Evolutionary conservation across 2,113 vertebrate species (phyloP), one percentile per base, ranked within the genome.

Genomic region (Accipiter virgatus): DNA sequence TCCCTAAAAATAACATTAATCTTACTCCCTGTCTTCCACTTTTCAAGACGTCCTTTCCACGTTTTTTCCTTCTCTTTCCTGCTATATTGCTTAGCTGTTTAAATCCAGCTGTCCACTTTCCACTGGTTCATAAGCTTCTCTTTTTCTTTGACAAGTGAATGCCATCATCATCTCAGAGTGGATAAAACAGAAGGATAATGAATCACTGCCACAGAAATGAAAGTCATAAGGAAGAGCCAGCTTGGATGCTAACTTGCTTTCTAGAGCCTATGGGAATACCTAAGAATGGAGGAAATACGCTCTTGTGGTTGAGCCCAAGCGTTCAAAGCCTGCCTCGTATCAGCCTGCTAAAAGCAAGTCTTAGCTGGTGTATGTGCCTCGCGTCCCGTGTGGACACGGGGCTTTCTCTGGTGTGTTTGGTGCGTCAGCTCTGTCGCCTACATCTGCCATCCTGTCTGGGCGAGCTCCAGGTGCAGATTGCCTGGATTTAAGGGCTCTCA

Each of bases 371-470:
- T 6, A 15, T 6, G 17, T 43, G 52, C 15, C 21, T 52, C 0
- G 0, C 0, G 2, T 29, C 47, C 61, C 0, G 1, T 5, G 31
- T 17, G 47, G 72, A 32, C 3, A 1, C 2, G 10, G 13, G 17
- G 29, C 17, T 72, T 42, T 81, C 34, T 81, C 23, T 15, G 36
- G 45, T 10, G 11, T 4, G 20, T 42, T 12, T 20, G 10, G 14
- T 3, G 6, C 1, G 1, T 45, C 34, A 47, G 17, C 45, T 61
- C 40, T 50, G 27, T 31, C 1, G 0, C 19, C 23, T 19, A 2
- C 26, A 11, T 13, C 62, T 84, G 53, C 55, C 11, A 8, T 14
- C 45, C 56, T 19, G 22, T 7, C 58, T 59, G 61, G 31, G 25
- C 31, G 19, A 71, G 47, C 27, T 79, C 75, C 47, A 61, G 42